These are phyloP conservation scores for Cricetomys ansorgei DNA, from an alignment of 2,113 vertebrate species.

Conservation along the genomic window DNA sequence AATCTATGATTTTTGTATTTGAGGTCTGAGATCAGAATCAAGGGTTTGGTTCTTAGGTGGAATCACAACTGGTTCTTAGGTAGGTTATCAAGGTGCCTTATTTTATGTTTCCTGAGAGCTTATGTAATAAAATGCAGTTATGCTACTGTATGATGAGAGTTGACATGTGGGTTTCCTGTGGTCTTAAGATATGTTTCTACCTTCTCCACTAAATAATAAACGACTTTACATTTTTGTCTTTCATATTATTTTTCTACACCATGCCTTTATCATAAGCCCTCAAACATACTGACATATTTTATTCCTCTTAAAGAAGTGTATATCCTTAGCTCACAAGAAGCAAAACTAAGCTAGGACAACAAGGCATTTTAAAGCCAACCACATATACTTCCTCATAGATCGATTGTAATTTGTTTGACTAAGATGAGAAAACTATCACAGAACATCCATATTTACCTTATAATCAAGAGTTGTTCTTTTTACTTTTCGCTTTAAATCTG, in stretches of 20 bases:
- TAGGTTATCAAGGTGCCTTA: background rate
- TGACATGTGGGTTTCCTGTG: background rate
- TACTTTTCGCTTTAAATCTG: constrained; percentile 6
- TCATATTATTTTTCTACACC: background rate
- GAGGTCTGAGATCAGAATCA: background rate
- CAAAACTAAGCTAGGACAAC: background rate
- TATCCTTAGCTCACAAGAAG: background rate
- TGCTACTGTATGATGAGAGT: background rate
- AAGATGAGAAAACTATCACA: background rate
- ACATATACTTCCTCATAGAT: background rate
- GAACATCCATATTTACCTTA: background rate
- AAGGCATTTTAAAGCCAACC: background rate
- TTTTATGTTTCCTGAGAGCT: background rate
- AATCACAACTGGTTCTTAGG: background rate
- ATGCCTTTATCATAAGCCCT: background rate
- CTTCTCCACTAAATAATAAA: background rate
- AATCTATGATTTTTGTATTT: background rate
- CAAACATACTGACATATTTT: background rate
- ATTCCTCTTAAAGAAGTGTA: background rate
- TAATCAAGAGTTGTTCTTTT: background rate
- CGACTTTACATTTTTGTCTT: background rate
- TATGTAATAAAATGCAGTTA: background rate
- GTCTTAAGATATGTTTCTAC: background rate
- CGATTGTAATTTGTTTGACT: background rate
- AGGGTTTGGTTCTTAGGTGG: background rate